Evolutionary conservation across 1,140 invertebrate genomes (phyloP).

Genomic region (Telenomus remus): DNA sequence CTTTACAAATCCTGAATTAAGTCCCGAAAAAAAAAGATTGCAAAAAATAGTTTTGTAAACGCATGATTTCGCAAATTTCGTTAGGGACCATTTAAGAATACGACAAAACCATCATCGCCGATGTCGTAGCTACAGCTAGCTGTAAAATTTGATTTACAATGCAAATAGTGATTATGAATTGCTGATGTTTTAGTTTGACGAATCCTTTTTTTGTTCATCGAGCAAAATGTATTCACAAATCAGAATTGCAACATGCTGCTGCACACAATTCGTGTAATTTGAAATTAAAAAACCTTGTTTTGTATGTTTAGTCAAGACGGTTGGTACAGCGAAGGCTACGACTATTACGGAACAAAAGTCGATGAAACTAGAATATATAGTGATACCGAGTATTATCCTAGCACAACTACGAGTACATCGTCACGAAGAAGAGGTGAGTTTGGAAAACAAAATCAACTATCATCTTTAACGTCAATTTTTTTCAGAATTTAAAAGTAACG

Average conservation of each 20-base stretch:
- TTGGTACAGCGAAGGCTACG: slow-evolving; percentile 74
- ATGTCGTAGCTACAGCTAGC: too few species aligned
- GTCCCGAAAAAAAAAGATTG: too few species aligned
- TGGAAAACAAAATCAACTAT: slow-evolving; percentile 24
- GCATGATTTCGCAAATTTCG: too few species aligned
- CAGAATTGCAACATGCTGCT: slow-evolving; percentile 6
- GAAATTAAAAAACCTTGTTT: slow-evolving; percentile 42
- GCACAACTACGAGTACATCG: slow-evolving; percentile 65
- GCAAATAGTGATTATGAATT: slow-evolving; percentile 10
- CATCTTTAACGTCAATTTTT: neutral
- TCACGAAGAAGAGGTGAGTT: slow-evolving; percentile 69
- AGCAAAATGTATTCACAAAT: slow-evolving; percentile 23
- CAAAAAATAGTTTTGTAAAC: slow-evolving; percentile 8
- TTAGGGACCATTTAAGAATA: too few species aligned
- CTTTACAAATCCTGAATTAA: too few species aligned
- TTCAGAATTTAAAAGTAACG: neutral
- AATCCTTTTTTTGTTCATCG: slow-evolving; percentile 18
- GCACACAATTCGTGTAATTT: slow-evolving; percentile 11
- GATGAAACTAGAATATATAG: slow-evolving; percentile 73
- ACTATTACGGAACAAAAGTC: slow-evolving; percentile 70
- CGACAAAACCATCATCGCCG: too few species aligned
- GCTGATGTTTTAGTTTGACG: slow-evolving; percentile 28
- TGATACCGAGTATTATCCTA: slow-evolving; percentile 74
- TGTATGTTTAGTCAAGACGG: slow-evolving; percentile 72
- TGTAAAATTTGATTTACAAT: slow-evolving; percentile 2